Base-by-base conservation (phyloP, 2,888 invertebrate genomes). In the Autographa pulchrina region DNA sequence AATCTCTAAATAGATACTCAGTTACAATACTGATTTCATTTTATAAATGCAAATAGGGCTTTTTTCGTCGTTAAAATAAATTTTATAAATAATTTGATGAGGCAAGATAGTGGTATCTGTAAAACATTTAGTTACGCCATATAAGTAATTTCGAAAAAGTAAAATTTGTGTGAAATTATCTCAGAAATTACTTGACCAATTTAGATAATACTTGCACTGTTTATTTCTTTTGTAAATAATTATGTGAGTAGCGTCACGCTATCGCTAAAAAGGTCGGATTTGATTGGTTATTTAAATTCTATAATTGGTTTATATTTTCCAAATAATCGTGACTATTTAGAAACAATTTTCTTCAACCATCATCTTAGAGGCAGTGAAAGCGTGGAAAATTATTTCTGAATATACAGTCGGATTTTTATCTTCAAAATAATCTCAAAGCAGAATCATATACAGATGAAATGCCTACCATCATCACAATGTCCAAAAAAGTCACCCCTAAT, bases 401-500 rank as follows among this genome's bases (percentile, higher is more conserved):
- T 4, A 14, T 31, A 6, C 31, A 31, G 14, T 6, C 58, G 13
- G 9, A 20, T 31, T 25, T 18, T 11, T 31, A 31, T 14, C 14
- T 13, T 14, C 56, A 25, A 31, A 58, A 16, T 31, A 31, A 31
- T 31, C 14, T 32, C 32, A 59, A 32, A 32, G 32, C 16, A 11
- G 60, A 18, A 54, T 35, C 65, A 75, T 41, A 77, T 62, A 60
- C 75, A 52, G 65, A 85, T 85, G 68, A 75, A 77, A 67, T 74
- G 59, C 77, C 77, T 81, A 72, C 75, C 62, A 72, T 77, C 83
- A 68, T 59, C 65, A 64, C 60, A 63, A 74, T 69, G 77, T 72
- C 85, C 76, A 77, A 81, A 84, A 84, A 85, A 84, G 77, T 83
- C 77, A 74, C 75, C 85, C 86, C 81, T 73, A 72, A 80, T 80